Base-by-base conservation (phyloP, 2,888 invertebrate species). In the Heliconius hortense region DNA sequence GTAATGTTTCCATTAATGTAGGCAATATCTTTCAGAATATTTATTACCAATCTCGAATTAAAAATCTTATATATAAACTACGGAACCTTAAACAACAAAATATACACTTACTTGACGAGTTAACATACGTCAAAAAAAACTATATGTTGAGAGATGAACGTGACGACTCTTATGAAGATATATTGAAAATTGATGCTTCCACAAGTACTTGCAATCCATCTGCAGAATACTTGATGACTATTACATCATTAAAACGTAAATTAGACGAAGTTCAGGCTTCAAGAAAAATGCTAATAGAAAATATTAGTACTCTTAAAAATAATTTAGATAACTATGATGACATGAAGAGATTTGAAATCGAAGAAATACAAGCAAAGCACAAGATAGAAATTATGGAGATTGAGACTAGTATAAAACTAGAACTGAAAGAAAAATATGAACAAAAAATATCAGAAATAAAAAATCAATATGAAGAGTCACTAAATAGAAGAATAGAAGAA, bases 21-120 rank as follows among this genome's bases (percentile, higher is more conserved):
- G 75, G 53, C 72, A 81, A 78, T 18, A 85, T 85, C 56, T 39
- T 59, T 39, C 73, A 81, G 26, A 81, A 79, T 13, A 85, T 85
- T 21, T 81, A 85, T 56, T 89, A 88, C 75, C 87, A 88, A 77
- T 79, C 76, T 21, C 87, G 91, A 84, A 88, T 90, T 3, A 87
- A 84, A 72, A 91, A 90, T 76, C 82, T 93, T 2, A 84, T 93
- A 2, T 84, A 82, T 59, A 93, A 90, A 81, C 79, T 94, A 8
- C 85, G 93, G 79, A 89, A 92, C 77, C 90, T 93, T 5, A 93
- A 93, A 84, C 84, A 87, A 39, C 88, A 93, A 81, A 93, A 94
- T 79, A 74, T 84, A 15, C 74, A 88, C 24, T 80, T 93, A 4
- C 88, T 88, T 21, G 86, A 85, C 75, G 90, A 93, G 79, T 80